Percentiles rank a stretch among this genome's conserved stretches.
These are phyloP conservation scores for Elaphurus davidianus DNA, from an alignment of 2,113 vertebrate genomes.

Conservation along the genomic window DNA sequence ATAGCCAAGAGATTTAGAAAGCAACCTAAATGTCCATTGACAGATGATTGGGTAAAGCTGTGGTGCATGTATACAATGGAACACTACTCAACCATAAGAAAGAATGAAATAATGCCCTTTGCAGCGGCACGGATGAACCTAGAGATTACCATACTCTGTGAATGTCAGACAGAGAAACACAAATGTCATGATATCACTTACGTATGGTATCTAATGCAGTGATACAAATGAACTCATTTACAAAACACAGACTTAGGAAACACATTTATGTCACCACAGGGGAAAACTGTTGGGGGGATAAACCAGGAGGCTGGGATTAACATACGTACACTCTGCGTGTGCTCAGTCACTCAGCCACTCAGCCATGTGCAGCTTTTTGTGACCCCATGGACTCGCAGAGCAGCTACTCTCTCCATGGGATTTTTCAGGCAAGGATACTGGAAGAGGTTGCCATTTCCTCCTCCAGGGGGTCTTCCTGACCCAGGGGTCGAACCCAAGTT, in stretches of 20 bases:
- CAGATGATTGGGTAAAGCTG: background rate
- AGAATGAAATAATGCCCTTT: background rate
- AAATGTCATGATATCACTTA: background rate
- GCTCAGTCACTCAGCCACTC: background rate
- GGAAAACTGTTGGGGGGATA: background rate
- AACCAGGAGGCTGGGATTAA: background rate
- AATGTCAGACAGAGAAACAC: background rate
- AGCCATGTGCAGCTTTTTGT: background rate
- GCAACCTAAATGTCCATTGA: background rate
- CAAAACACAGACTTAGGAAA: background rate
- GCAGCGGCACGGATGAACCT: background rate
- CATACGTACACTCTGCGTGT: background rate
- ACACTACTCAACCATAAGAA: background rate
- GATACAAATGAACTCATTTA: background rate
- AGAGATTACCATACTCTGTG: background rate
- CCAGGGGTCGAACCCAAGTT: background rate
- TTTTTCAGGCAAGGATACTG: background rate
- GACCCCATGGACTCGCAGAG: background rate
- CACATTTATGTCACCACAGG: background rate
- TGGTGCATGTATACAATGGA: background rate
- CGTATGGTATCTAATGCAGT: background rate
- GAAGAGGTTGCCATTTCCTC: background rate
- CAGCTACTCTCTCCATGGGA: background rate
- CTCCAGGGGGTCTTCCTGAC: background rate
- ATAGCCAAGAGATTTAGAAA: background rate